Base-by-base conservation (phyloP, 2,797 vertebrate genomes). In the Helicolenus hilgendorfi region DNA sequence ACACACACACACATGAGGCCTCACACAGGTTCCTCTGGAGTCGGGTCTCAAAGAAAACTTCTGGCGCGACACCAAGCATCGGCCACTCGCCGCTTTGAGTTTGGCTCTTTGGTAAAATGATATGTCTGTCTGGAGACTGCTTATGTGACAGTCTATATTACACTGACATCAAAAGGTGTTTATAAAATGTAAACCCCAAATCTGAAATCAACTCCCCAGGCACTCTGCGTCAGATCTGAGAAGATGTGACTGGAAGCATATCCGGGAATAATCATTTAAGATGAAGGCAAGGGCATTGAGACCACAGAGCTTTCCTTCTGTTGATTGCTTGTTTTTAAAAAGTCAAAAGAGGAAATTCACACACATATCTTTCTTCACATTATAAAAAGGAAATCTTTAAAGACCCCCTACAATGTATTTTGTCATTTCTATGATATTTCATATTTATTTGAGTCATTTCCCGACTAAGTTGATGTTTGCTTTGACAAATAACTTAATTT, bases 101-200 rank as follows among this genome's bases (percentile, higher is more conserved):
- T 84, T 74, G 55, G 38, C 45, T 63, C 69, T 89, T 83, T 86
- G 87, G 83, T 81, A 70, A 90, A 92, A 70, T 5, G 62, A 92
- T 85, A 84, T 3, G 31, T 71, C 83, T 80, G 80, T 63, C 63
- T 81, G 45, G 29, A 79, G 64, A 62, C 70, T 49, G 56, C 77
- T 77, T 73, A 36, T 72, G 75, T 84, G 41, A 75, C 74, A 86
- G 63, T 84, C 72, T 75, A 36, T 78, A 77, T 84, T 60, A 79
- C 73, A 77, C 56, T 9, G 20, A 83, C 89, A 82, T 85, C 73
- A 84, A 81, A 84, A 62, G 60, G 11, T 63, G 81, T 85, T 89
- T 31, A 7, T 68, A 84, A 87, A 83, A 83, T 69, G 60, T 55
- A 73, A 76, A 75, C 5, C 56, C 38, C 20, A 56, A 73, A 77